Evolutionary conservation across 2,797 vertebrate genomes (phyloP), one percentile per base, ranked within the genome.

Genomic region (Melanotaenia trifasciata): DNA sequence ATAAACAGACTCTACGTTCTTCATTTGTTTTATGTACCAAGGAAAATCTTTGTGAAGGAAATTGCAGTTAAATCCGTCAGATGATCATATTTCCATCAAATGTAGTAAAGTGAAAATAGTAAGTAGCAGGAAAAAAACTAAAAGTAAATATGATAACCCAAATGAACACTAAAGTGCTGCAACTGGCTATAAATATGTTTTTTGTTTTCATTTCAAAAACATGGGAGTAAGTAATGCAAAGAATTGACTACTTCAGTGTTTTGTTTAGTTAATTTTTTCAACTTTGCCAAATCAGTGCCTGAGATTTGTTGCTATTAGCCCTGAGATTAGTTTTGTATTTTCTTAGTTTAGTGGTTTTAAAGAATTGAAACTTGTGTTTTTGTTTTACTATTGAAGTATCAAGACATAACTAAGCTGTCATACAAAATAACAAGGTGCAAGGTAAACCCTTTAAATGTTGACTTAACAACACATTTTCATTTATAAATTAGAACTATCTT

Each of bases 391-490:
- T 14, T 14, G 2, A 28, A 28, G 1, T 28, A 28, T 54, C 12
- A 24, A 54, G 16, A 28, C 16, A 56, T 14, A 28, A 56, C 26
- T 56, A 13, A 26, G 54, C 2, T 32, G 6, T 20, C 11, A 57
- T 3, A 3, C 12, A 30, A 18, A 30, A 18, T 18, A 57, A 69
- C 14, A 56, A 45, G 26, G 9, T 26, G 32, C 3, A 72, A 51
- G 58, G 45, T 60, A 47, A 38, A 32, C 24, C 18, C n/a, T 4
- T 54, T 58, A 64, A 45, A 64, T 57, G 18, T 57, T 70, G 62
- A 59, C 54, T 66, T 61, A 68, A 64, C 57, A 69, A 70, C 38
- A 54, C 62, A 76, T 62, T 76, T 74, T 69, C 58, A 71, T 81
- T 82, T 57, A 50, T 50, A 58, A 83, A 75, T 63, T 54, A 61